Evolutionary conservation across 2,797 vertebrate species (phyloP).

Genomic region (Cossypha dichroa): DNA sequence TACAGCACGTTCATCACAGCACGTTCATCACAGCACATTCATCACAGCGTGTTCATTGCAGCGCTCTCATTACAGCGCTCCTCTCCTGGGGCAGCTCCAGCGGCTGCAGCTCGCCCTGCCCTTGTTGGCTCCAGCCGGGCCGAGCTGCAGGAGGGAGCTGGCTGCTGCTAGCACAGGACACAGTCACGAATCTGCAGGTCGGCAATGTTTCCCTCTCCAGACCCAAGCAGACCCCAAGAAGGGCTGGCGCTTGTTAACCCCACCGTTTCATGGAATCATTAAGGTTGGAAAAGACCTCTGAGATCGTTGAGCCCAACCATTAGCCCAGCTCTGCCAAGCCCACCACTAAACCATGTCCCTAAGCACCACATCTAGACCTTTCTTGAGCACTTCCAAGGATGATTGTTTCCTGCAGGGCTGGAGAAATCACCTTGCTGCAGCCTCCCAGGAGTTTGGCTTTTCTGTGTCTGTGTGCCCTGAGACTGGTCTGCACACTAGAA

Average conservation of each 20-base stretch:
- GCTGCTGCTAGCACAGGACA: neutral
- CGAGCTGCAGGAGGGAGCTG: rapidly evolving
- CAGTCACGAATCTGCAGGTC: rapidly evolving
- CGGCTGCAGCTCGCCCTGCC: neutral
- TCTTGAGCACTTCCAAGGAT: neutral
- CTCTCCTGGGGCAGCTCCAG: rapidly evolving
- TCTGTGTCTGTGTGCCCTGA: neutral
- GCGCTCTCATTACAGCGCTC: too few species aligned
- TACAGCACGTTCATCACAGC: too few species aligned
- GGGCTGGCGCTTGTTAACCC: neutral
- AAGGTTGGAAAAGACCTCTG: neutral
- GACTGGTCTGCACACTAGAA: neutral
- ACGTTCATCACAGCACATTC: too few species aligned
- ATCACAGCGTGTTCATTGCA: too few species aligned
- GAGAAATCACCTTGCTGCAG: neutral
- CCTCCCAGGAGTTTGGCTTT: neutral
- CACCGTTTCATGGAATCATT: rapidly evolving
- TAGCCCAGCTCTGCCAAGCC: too few species aligned
- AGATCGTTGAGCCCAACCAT: neutral
- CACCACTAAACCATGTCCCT: neutral
- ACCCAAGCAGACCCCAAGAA: neutral
- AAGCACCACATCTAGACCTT: neutral
- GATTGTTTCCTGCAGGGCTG: neutral
- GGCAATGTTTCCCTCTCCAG: neutral
- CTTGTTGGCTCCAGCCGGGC: neutral